Conservation (phyloP, 2,113 vertebrate genomes). For the Otocyon megalotis region DNA sequence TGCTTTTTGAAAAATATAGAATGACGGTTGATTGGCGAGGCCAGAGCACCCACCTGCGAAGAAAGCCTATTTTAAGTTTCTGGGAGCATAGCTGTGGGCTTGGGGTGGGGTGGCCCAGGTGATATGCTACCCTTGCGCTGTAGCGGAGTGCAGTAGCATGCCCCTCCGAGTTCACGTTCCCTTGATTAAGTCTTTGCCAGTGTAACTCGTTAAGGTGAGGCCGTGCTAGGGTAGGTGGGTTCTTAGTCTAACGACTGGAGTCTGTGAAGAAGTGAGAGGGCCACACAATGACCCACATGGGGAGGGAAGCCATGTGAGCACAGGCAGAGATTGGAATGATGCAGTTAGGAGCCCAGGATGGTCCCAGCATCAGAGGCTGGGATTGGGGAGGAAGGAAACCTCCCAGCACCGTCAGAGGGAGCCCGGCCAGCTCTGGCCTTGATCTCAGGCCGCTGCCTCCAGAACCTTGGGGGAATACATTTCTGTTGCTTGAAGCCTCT, state of each 20-base stretch:
- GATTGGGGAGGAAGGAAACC: neutral
- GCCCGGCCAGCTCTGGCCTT: neutral
- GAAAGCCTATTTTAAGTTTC: neutral
- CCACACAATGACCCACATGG: neutral
- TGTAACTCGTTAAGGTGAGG: neutral
- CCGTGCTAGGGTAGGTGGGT: neutral
- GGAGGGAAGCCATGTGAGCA: neutral
- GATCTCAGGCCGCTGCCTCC: neutral
- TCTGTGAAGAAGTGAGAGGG: neutral
- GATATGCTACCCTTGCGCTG: neutral
- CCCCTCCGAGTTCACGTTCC: neutral
- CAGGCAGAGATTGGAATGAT: neutral
- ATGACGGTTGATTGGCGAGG: neutral
- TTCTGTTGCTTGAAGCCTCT: neutral
- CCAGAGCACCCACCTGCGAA: neutral
- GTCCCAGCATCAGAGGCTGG: neutral
- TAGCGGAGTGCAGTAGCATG: neutral
- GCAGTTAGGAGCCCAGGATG: rapidly evolving
- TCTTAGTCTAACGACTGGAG: neutral
- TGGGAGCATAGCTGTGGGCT: neutral
- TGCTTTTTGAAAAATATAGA: neutral
- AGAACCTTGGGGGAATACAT: neutral
- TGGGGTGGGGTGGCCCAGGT: neutral
- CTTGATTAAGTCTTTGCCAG: neutral
- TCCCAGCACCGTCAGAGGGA: neutral